Evolutionary conservation across 2,797 vertebrate genomes (phyloP), one percentile per base, ranked within the genome.

Genomic region (Gallirallus australis): DNA sequence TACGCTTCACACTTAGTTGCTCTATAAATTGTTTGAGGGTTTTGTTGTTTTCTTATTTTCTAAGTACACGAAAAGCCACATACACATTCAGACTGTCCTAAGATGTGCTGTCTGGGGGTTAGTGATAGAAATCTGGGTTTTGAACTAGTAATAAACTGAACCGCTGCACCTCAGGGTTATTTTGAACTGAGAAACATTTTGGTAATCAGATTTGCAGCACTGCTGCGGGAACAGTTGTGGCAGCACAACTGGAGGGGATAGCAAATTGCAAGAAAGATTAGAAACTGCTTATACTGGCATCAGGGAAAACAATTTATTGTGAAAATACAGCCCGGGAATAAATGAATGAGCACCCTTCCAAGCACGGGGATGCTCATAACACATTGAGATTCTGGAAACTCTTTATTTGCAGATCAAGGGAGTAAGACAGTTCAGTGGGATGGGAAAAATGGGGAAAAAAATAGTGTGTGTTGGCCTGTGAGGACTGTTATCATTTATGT

Each of bases 201-300:
- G 4, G 31, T 95, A 85, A 97, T 91, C 81, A 89, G 89, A 95
- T 95, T 92, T 94, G 68, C 64, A 82, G 78, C 35, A 8, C 0
- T 6, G 71, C 78, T 89, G 35, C 48, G 31, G 93, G 81, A 95
- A 3, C 84, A 50, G 77, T 96, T 82, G 66, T 37, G 86, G 80
- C 86, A 86, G 88, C 47, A 61, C 70, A 82, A 86, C 89, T 90
- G 90, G 86, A 72, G 54, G 24, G 73, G 40, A 40, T 78, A 65
- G 70, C 73, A 68, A 90, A 89, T 95, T 94, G 86, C 92, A 84
- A 76, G 82, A 83, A 45, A 90, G 94, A 90, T 93, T 93, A 94
- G 33, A 71, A 93, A 42, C 77, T 86, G 69, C 83, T 92, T 86
- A 76, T 12, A 9, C 45, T 59, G 59, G 33, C 63, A 72, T 90